Percentiles rank a stretch among this genome's conserved stretches.
Conservation (phyloP, 2,797 vertebrate species). For the Erethizon dorsatum region DNA sequence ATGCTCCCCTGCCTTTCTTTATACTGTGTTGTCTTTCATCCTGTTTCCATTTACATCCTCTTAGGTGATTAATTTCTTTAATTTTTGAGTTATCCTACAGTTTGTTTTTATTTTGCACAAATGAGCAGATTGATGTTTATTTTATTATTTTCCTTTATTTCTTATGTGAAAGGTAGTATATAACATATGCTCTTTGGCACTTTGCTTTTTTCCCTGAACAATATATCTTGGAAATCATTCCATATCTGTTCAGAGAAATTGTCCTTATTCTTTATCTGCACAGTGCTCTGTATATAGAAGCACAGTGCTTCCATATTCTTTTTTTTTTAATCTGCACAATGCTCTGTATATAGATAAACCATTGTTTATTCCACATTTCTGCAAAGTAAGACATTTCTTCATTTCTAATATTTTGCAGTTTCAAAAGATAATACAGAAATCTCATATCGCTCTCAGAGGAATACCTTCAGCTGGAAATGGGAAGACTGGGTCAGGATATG, state of each 20-base stretch:
- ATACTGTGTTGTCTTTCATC: too few relatives aligned
- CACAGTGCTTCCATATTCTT: background rate
- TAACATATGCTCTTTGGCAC: background rate
- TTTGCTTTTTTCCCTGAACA: background rate
- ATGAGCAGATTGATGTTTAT: background rate
- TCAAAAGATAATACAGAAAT: background rate
- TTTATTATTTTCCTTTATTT: background rate
- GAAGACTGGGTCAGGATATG: background rate
- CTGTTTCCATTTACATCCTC: background rate
- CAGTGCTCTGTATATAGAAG: background rate
- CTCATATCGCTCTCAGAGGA: background rate
- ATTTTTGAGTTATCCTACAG: background rate
- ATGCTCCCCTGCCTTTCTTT: background rate
- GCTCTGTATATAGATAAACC: background rate
- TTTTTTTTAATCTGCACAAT: background rate
- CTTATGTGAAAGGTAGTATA: background rate
- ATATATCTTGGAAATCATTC: background rate
- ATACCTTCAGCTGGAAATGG: background rate
- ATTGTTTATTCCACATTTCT: background rate
- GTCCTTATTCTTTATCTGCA: background rate
- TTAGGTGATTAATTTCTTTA: background rate
- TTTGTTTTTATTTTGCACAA: background rate
- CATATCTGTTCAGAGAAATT: background rate
- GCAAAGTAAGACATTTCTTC: background rate
- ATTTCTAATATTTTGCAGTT: background rate